phyloP scores from a whole-genome alignment of 1,140 invertebrate species.

The Drosophila ironensis region DNA sequence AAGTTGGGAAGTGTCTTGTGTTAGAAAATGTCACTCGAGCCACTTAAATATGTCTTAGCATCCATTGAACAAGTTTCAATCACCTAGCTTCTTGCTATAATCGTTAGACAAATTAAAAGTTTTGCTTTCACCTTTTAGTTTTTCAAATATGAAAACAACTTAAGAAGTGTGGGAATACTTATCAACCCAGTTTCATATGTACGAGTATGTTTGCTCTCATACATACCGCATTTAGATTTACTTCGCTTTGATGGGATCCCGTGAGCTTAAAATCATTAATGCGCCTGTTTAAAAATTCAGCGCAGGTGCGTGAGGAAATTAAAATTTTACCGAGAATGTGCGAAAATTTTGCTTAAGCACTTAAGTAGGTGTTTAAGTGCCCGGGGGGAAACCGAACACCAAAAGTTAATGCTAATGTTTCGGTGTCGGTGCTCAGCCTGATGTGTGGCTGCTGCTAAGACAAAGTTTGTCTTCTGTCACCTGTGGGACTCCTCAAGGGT shows the following conservation, averaged over 20 bases:
- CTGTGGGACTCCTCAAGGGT: conserved; percentile 21
- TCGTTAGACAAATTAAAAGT: too few relatives aligned
- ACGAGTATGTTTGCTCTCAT: background rate
- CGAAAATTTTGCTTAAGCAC: conserved; percentile 26
- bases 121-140: too few relatives aligned
- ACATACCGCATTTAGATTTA: too few relatives aligned
- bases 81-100: too few relatives aligned
- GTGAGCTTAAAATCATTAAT: background rate
- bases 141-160: too few relatives aligned
- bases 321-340: conserved; percentile 11
- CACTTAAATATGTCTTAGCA: background rate
- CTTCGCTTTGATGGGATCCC: background rate
- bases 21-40: background rate
- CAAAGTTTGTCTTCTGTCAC: conserved; percentile 47
- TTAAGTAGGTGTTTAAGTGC: conserved; percentile 42
- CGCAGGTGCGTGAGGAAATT: conserved; percentile 4
- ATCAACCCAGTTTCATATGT: too few relatives aligned
- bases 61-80: too few relatives aligned
- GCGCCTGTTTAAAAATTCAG: background rate
- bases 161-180: too few relatives aligned
- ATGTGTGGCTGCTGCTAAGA: conserved; percentile 35
- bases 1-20: background rate
- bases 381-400: conserved; percentile 20
- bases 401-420: conserved; percentile 31
- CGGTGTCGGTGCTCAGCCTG: conserved; percentile 4